Evolutionary conservation across 2,113 vertebrate genomes (phyloP).

Genomic region (Passer montanus): DNA sequence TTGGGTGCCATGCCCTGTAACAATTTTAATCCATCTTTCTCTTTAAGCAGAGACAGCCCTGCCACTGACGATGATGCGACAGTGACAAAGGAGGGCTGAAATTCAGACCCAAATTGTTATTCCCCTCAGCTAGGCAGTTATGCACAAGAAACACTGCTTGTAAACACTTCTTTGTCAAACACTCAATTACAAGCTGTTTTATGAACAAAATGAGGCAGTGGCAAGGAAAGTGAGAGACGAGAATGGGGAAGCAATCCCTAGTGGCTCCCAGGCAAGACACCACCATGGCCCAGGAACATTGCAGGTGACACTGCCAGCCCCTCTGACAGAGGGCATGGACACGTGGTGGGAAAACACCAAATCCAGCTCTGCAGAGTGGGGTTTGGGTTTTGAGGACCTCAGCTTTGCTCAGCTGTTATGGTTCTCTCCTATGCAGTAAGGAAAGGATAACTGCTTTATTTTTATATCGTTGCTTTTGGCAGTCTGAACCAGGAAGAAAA

Average conservation of each 20-base stretch:
- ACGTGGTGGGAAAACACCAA: accelerated
- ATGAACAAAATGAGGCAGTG: conserved; percentile 49
- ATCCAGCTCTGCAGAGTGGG: background rate
- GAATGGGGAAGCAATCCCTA: background rate
- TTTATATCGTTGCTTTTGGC: background rate
- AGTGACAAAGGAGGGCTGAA: conserved; percentile 62
- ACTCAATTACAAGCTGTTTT: conserved; percentile 66
- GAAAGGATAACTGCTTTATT: background rate
- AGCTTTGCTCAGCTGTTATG: background rate
- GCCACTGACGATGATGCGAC: background rate
- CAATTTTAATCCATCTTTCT: background rate
- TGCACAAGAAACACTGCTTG: conserved; percentile 57
- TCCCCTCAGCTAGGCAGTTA: conserved; percentile 68
- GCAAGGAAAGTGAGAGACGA: conserved; percentile 10
- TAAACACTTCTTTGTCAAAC: conserved; percentile 68
- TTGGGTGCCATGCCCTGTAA: background rate
- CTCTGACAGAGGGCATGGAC: background rate
- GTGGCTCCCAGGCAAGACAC: background rate
- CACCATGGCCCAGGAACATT: accelerated
- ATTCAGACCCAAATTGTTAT: conserved; percentile 64
- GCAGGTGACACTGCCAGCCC: background rate
- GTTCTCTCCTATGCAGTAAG: background rate
- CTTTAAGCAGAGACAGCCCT: conserved; percentile 14
- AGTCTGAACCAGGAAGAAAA: background rate
- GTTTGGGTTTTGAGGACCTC: background rate